These are phyloP conservation scores for Quadroppia sp. DNA, from an alignment of 2,888 invertebrate species.

Conservation along the genomic window DNA sequence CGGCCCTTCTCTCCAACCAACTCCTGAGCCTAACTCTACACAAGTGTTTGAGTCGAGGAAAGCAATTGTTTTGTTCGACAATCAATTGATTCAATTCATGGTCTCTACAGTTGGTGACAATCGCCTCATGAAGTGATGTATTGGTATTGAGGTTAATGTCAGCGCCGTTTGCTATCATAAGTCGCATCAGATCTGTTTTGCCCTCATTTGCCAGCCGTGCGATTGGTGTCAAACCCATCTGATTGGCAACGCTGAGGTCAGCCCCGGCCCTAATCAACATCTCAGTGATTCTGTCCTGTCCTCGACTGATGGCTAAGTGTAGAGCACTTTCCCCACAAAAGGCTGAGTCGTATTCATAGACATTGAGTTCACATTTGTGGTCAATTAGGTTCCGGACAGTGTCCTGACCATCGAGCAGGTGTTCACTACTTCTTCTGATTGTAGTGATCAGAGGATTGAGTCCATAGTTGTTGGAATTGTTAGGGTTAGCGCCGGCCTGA, in stretches of 20 bases:
- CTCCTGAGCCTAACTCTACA: slow-evolving; percentile 37
- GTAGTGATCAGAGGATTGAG: slow-evolving; percentile 46
- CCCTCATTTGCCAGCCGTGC: slow-evolving; percentile 41
- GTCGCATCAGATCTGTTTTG: slow-evolving; percentile 41
- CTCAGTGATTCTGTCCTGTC: slow-evolving; percentile 41
- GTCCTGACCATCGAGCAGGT: slow-evolving; percentile 32
- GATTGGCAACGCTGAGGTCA: slow-evolving; percentile 25
- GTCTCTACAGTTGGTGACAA: slow-evolving; percentile 16
- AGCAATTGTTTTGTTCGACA: slow-evolving; percentile 8
- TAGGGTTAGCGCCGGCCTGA: slow-evolving; percentile 46
- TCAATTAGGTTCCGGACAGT: slow-evolving; percentile 41
- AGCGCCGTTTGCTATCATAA: slow-evolving; percentile 30
- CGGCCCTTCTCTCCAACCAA: slow-evolving; percentile 38
- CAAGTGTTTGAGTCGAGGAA: slow-evolving; percentile 39
- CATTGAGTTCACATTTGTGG: slow-evolving; percentile 37
- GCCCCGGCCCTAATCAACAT: slow-evolving; percentile 37
- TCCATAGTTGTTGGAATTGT: slow-evolving; percentile 43
- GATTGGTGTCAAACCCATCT: slow-evolving; percentile 32
- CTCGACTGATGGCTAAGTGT: slow-evolving; percentile 38
- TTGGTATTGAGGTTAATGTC: background rate
- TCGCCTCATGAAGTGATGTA: slow-evolving; percentile 1
- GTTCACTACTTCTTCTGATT: slow-evolving; percentile 48
- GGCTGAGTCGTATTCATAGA: slow-evolving; percentile 13
- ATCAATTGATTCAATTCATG: slow-evolving; percentile 20
- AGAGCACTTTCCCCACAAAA: slow-evolving; percentile 39